Evolutionary conservation across 2,797 vertebrate species (phyloP).

Genomic region (Nyctalus aviator): DNA sequence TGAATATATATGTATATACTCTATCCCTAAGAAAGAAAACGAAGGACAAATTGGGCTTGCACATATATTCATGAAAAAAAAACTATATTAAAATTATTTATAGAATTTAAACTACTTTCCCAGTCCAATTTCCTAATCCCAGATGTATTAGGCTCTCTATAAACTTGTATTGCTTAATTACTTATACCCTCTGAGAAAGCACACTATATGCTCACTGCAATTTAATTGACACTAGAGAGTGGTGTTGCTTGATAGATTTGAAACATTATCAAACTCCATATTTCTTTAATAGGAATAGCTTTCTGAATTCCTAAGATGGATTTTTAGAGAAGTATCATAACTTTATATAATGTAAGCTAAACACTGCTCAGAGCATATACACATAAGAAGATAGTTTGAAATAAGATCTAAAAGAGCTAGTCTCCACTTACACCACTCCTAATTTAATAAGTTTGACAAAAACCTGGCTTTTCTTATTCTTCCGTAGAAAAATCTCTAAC

Average conservation of each 20-base stretch:
- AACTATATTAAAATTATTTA: conserved; percentile 73
- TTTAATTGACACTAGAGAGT: conserved; percentile 71
- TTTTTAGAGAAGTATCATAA: conserved; percentile 22
- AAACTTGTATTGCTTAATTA: conserved; percentile 76
- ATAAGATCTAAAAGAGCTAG: conserved; percentile 46
- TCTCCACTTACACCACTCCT: neutral
- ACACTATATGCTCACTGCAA: neutral
- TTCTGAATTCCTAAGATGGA: conserved; percentile 44
- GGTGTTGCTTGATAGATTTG: conserved; percentile 68
- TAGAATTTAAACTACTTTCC: conserved; percentile 57
- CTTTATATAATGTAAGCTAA: conserved; percentile 21
- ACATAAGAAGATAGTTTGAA: conserved; percentile 58
- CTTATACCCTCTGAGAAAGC: conserved; percentile 67
- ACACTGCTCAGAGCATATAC: conserved; percentile 15
- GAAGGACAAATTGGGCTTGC: conserved; percentile 56
- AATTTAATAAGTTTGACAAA: conserved; percentile 74
- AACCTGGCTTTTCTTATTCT: conserved; percentile 74
- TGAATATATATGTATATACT: neutral
- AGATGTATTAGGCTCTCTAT: conserved; percentile 65
- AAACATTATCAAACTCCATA: conserved; percentile 68
- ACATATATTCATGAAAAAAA: conserved; percentile 62
- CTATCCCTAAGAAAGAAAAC: conserved; percentile 47
- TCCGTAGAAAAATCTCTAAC: conserved; percentile 72
- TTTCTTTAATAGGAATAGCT: conserved; percentile 58
- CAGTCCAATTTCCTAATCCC: conserved; percentile 70